Base-by-base conservation (phyloP, 2,888 invertebrate genomes). In the Drymonia ruficornis region DNA sequence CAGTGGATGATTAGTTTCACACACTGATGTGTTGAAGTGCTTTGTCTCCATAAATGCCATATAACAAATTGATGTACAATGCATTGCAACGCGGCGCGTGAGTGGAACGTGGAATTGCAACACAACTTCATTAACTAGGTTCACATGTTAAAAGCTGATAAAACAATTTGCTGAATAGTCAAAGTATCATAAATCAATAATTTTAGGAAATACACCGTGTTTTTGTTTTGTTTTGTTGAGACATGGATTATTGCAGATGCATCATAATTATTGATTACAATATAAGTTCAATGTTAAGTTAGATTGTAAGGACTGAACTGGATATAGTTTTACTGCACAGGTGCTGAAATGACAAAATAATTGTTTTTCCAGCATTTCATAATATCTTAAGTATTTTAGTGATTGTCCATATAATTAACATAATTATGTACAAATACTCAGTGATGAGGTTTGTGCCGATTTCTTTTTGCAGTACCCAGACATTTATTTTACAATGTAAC, bases 221-320 rank as follows among this genome's bases (percentile, higher is more conserved):
- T 61, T 59, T 72, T 15, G 40, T 40, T 74, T 72, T 75, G 73
- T 70, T 78, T 80, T 61, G 58, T 50, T 36, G 43, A 19, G 13
- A 38, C 34, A 46, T 49, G 52, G 34, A 48, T 28, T 50, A 55
- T 66, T 78, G 76, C 71, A 76, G 76, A 61, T 80, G 71, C 61
- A 69, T 67, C 78, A 80, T 81, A 73, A 69, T 72, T 50, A 61
- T 60, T 59, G 65, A 64, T 63, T 65, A 62, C 56, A 61, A 58
- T 65, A 57, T 78, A 78, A 78, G 69, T 70, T 74, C 58, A 62
- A 55, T 70, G 59, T 49, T 79, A 82, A 79, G 77, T 69, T 84
- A 80, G 76, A 63, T 63, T 60, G 48, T 82, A 82, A 81, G 81
- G 55, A 69, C 72, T 70, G 53, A 76, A 74, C 71, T 74, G 74